phyloP scores from a whole-genome alignment of 2,113 vertebrate species.

The Puntigrus tetrazona region DNA sequence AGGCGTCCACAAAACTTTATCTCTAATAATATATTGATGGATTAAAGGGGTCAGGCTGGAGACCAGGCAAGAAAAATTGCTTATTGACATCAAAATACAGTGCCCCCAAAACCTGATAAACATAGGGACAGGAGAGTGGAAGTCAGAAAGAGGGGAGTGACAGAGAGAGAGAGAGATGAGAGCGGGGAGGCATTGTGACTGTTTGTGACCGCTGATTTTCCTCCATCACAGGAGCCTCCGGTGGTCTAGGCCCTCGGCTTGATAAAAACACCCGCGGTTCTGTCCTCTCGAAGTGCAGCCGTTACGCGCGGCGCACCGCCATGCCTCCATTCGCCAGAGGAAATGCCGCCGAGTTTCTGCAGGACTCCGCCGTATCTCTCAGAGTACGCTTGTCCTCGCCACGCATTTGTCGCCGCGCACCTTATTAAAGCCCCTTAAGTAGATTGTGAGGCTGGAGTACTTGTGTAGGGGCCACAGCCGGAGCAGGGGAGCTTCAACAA shows the following conservation, averaged over 20 bases:
- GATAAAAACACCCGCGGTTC: conserved; percentile 67
- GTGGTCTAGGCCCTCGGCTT: conserved; percentile 77
- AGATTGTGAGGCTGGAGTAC: conserved; percentile 67
- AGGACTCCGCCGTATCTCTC: conserved; percentile 77
- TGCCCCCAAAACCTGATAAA: conserved; percentile 99
- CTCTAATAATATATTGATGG: conserved; percentile 99
- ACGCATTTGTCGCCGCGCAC: conserved; percentile 54
- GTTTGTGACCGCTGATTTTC: conserved; percentile 79
- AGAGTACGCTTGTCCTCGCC: conserved; percentile 66
- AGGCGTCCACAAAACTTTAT: conserved; percentile 99
- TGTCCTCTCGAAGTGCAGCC: conserved; percentile 39
- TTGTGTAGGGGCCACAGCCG: conserved; percentile 38
- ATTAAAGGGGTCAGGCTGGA: conserved; percentile 99
- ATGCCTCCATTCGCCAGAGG: conserved; percentile 61
- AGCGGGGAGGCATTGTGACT: conserved; percentile 75
- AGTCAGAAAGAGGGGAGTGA: conserved; percentile 61
- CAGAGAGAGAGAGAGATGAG: conserved; percentile 57
- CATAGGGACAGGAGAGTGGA: conserved; percentile 89
- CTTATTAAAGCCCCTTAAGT: conserved; percentile 83
- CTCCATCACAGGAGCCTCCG: conserved; percentile 79
- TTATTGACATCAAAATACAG: conserved; percentile 99
- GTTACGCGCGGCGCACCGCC: conserved; percentile 6
- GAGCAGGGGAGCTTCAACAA: conserved; percentile 33
- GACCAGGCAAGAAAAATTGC: conserved; percentile 99
- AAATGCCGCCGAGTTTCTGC: conserved; percentile 62